Base-by-base conservation (phyloP, 2,888 invertebrate genomes). In the Dastarcus helophoroides region DNA sequence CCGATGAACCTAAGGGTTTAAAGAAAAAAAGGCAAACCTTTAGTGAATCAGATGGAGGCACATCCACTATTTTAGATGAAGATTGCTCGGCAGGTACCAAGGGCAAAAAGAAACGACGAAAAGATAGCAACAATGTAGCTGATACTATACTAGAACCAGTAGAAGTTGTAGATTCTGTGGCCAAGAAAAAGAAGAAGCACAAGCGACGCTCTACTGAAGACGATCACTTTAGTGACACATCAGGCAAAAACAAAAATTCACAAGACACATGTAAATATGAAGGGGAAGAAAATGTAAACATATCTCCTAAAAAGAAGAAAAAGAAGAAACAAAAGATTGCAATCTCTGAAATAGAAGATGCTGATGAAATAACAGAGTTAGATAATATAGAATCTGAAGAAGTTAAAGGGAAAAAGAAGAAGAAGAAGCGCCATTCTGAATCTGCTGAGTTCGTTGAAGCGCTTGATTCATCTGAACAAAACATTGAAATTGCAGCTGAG, bases 301-400 rank as follows among this genome's bases (percentile, higher is more conserved):
- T 8, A 13, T 19, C 21, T 31, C 21, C n/a, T 10, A 24, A 25
- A n/a, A 31, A 25, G 8, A 36, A 34, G 19, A 38, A 29, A 9
- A 35, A 36, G 19, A 42, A 37, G 17, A 34, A 28, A 16, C 36
- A 34, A 28, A 38, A 39, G 22, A n/a, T 8, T 6, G 32, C 36
- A 26, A 32, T 27, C 22, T 25, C 8, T 26, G 30, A 34, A 19
- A 25, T 16, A 6, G 27, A 31, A 15, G 22, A 28, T 16, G 17
- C n/a, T 12, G 7, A 3, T 21, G 14, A 26, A 5, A 3, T 17
- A 4, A 5, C 26, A 9, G 26, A 31, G 8, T 17, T 12, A 6
- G 10, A 29, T 22, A 4, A n/a, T 12, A 21, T 31, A 2, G 17
- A 13, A 14, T n/a, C 9, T 8, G 10, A 13, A 13, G 13, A 15